Conservation (phyloP, 2,888 invertebrate genomes). For the Lasioglossum lativentre region DNA sequence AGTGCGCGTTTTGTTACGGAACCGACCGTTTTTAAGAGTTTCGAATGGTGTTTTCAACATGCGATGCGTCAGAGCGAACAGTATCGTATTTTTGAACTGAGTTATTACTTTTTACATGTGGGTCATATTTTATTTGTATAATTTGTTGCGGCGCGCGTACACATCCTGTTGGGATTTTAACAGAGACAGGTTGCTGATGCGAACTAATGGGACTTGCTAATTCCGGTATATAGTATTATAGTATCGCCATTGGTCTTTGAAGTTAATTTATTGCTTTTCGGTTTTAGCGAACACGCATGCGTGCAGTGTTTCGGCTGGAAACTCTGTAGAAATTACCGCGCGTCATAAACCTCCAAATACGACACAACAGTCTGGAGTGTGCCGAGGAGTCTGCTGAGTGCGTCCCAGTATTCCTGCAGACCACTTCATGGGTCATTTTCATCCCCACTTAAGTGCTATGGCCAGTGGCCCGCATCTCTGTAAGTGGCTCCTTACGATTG, state of each 20-base stretch:
- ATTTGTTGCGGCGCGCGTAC: not conserved
- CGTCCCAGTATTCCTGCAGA: slow-evolving; percentile 2
- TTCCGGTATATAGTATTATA: too few relatives aligned
- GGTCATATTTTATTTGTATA: not conserved
- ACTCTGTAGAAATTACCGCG: slow-evolving; percentile 1
- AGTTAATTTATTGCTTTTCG: slow-evolving; percentile 5
- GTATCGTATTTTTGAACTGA: not conserved
- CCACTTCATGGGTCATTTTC: slow-evolving; percentile 5
- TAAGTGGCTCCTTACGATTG: slow-evolving; percentile 9
- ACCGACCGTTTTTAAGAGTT: not conserved
- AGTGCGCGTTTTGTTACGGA: not conserved
- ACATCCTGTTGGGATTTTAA: not conserved
- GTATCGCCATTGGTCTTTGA: not conserved
- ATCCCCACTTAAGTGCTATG: not conserved
- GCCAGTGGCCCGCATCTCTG: not conserved
- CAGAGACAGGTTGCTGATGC: not conserved
- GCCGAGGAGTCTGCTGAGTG: slow-evolving; percentile 1
- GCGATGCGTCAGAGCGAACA: not conserved
- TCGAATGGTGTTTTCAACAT: not conserved
- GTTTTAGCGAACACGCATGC: not conserved
- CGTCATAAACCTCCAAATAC: not conserved
- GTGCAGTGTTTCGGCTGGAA: not conserved
- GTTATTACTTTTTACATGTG: slow-evolving; percentile 3
- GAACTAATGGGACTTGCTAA: not conserved
- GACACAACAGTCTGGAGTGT: slow-evolving; percentile 1